Evolutionary conservation across 2,888 invertebrate species (phyloP).

Genomic region (Drosophila atripex): DNA sequence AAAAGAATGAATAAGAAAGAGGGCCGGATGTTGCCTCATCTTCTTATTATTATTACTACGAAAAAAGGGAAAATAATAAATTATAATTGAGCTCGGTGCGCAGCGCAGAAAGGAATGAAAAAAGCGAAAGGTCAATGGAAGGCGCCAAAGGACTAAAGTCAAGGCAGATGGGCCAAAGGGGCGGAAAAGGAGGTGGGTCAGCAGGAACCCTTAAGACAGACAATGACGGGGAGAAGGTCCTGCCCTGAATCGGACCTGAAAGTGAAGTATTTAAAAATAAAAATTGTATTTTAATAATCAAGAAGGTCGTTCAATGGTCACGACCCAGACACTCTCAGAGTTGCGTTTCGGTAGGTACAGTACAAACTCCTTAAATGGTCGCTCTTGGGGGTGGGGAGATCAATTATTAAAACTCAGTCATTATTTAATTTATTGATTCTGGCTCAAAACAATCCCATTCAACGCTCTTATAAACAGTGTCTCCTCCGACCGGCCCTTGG

Average conservation of each 20-base stretch:
- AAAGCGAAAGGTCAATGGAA: slow-evolving; percentile 48
- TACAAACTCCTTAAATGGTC: neutral
- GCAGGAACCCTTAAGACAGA: neutral
- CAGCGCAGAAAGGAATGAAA: slow-evolving; percentile 18
- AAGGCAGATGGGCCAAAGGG: slow-evolving; percentile 9
- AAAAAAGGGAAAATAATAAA: slow-evolving; percentile 65
- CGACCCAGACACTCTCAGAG: neutral
- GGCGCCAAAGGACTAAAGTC: slow-evolving; percentile 51
- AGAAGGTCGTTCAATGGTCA: slow-evolving; percentile 28
- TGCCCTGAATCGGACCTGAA: slow-evolving; percentile 13
- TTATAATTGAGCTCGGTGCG: slow-evolving; percentile 64
- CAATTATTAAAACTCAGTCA: slow-evolving; percentile 41
- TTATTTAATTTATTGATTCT: slow-evolving; percentile 45
- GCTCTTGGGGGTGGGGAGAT: slow-evolving; percentile 8
- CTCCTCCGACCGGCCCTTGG: slow-evolving; percentile 44
- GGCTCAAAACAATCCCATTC: slow-evolving; percentile 39
- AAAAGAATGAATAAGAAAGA: slow-evolving; percentile 22
- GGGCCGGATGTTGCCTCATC: slow-evolving; percentile 52
- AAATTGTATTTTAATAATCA: slow-evolving; percentile 45
- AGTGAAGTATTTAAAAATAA: slow-evolving; percentile 47
- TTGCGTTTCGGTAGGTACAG: neutral
- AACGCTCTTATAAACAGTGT: slow-evolving; percentile 24
- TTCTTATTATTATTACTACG: slow-evolving; percentile 46
- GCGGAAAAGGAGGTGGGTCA: neutral
- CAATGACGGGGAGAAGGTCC: slow-evolving; percentile 24